Conservation (phyloP, 2,888 invertebrate species). For the Drosophila atroscutellata region DNA sequence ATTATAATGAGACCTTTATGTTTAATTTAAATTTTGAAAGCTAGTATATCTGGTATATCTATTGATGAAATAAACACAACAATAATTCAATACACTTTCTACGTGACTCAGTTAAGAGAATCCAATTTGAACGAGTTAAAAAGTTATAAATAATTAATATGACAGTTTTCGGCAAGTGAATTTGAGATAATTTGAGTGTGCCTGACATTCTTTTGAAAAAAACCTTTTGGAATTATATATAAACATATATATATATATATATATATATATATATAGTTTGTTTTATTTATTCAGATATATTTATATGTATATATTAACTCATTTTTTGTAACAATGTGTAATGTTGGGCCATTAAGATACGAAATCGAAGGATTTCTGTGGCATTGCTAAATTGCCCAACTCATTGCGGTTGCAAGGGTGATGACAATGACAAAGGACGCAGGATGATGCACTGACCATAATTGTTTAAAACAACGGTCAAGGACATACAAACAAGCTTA, state of each 20-base stretch:
- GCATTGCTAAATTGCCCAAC: conserved; percentile 62
- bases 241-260: conserved; percentile 7
- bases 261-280: conserved; percentile 12
- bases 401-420: conserved; percentile 43
- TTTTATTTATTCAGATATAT: no score
- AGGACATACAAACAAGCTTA: conserved; percentile 44
- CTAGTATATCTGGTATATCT: no score
- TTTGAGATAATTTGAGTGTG: conserved; percentile 19
- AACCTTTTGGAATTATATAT: background rate
- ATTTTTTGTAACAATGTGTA: conserved; percentile 22
- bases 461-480: conserved; percentile 60
- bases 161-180: conserved; percentile 1
- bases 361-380: conserved; percentile 61
- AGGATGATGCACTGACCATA: conserved; percentile 33
- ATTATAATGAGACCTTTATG: background rate
- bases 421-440: conserved; percentile 29
- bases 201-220: conserved; percentile 6
- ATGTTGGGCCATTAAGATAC: conserved; percentile 61
- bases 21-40: no score
- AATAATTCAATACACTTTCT: background rate
- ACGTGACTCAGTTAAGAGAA: background rate
- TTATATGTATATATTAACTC: conserved; percentile 5
- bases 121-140: background rate
- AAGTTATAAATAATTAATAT: conserved; percentile 2
- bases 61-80: background rate